phyloP scores from a whole-genome alignment of 1,140 invertebrate species.

The Plodia interpunctella region DNA sequence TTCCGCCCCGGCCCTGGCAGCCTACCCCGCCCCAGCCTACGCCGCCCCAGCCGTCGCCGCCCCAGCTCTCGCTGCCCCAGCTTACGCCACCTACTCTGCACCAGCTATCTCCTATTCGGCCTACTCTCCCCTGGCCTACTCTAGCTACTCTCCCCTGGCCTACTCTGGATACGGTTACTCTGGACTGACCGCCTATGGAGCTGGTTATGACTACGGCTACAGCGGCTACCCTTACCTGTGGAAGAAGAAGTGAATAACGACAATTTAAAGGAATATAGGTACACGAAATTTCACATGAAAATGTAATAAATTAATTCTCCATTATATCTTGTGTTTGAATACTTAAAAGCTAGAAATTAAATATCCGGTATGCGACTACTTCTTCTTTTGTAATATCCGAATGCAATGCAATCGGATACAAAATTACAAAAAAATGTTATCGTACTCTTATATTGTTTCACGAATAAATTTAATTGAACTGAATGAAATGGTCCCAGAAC shows the following conservation, averaged over 20 bases:
- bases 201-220: constrained; percentile 6
- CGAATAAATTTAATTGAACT: no score
- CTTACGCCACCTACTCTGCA: neutral
- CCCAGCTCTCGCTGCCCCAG: neutral
- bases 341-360: no score
- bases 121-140: neutral
- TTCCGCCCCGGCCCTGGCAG: neutral
- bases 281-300: neutral
- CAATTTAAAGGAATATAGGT: neutral
- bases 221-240: constrained; percentile 2
- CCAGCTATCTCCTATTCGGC: neutral
- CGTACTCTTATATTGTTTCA: no score
- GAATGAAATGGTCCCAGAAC: no score
- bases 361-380: no score
- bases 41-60: neutral
- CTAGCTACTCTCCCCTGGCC: neutral
- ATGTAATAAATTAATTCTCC: neutral
- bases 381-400: no score
- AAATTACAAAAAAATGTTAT: no score
- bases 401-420: no score
- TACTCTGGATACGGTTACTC: constrained; percentile 6
- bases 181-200: neutral
- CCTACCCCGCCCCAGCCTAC: constrained; percentile 10
- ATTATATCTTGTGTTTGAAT: neutral
- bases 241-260: neutral